phyloP scores from a whole-genome alignment of 2,888 invertebrate species.

The Diarsia mendica region DNA sequence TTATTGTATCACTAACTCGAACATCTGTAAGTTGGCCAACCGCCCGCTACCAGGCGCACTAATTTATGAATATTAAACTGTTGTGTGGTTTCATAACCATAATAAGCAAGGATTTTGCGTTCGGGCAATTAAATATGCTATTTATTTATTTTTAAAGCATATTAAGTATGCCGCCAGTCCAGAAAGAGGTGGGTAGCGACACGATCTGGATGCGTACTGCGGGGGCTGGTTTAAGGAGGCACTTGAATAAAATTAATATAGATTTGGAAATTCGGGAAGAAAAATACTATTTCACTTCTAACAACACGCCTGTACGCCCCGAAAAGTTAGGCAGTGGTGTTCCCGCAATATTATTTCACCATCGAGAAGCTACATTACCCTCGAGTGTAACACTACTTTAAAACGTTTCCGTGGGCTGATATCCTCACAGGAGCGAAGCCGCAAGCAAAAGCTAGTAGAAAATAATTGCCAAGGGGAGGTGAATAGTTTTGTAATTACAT shows the following conservation, averaged over 20 bases:
- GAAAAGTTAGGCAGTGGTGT: background rate
- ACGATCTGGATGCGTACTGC: too few species aligned
- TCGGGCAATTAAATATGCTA: background rate
- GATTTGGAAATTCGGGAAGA: background rate
- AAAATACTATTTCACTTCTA: background rate
- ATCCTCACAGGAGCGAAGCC: too few species aligned
- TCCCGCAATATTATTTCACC: too few species aligned
- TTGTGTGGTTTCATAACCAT: conserved; percentile 22
- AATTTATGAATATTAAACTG: conserved; percentile 39
- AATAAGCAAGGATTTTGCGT: conserved; percentile 6
- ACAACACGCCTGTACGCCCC: background rate
- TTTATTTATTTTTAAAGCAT: background rate
- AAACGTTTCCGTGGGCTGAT: too few species aligned
- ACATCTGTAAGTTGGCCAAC: background rate
- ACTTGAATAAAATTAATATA: background rate
- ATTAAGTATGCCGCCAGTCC: too few species aligned
- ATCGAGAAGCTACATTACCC: too few species aligned
- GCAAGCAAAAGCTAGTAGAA: background rate
- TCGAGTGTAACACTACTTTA: too few species aligned
- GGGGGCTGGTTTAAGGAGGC: too few species aligned
- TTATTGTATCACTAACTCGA: conserved; percentile 60
- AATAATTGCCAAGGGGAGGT: conserved; percentile 31
- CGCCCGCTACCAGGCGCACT: conserved; percentile 29
- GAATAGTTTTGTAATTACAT: conserved; percentile 41
- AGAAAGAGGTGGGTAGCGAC: too few species aligned